Conservation (phyloP, 92 coral and sea anemone genomes). For the Blastomussa wellsi region DNA sequence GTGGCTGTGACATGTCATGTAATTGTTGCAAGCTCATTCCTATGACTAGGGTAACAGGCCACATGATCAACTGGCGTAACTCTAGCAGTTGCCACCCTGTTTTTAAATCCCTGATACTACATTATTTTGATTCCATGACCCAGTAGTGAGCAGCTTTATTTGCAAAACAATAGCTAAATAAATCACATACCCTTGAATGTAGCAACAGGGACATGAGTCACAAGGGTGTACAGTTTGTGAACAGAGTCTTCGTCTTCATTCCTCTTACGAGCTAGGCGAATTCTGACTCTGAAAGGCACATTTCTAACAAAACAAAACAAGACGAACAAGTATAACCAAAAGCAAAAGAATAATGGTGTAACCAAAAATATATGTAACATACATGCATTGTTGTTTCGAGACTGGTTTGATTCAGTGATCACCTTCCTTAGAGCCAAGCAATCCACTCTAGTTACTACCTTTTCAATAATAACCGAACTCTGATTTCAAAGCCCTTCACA, state of each 20-base stretch:
- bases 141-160: not conserved
- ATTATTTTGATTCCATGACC: too few species aligned
- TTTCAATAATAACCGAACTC: too few species aligned
- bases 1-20: too few species aligned
- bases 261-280: constrained; percentile 93
- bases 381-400: too few species aligned
- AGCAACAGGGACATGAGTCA: constrained; percentile 77
- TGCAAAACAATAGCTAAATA: not conserved
- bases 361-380: not conserved
- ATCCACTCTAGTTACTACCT: not conserved
- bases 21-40: too few species aligned
- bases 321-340: not conserved
- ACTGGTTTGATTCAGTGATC: not conserved
- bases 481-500: too few species aligned
- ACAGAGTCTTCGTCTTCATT: constrained; percentile 97
- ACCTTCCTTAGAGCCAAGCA: not conserved
- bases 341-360: not conserved
- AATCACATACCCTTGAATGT: constrained; percentile 79
- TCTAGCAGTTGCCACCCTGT: too few species aligned
- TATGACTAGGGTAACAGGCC: too few species aligned
- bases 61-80: too few species aligned
- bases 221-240: constrained; percentile 93
- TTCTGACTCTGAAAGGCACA: constrained; percentile 89
- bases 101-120: too few species aligned
- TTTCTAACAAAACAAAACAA: constrained; percentile 52